A percentile compares a stretch with the other conserved stretches of the same genome.
Evolutionary conservation across 2,888 invertebrate genomes (phyloP).

Genomic region (Ceraclea dissimilis): DNA sequence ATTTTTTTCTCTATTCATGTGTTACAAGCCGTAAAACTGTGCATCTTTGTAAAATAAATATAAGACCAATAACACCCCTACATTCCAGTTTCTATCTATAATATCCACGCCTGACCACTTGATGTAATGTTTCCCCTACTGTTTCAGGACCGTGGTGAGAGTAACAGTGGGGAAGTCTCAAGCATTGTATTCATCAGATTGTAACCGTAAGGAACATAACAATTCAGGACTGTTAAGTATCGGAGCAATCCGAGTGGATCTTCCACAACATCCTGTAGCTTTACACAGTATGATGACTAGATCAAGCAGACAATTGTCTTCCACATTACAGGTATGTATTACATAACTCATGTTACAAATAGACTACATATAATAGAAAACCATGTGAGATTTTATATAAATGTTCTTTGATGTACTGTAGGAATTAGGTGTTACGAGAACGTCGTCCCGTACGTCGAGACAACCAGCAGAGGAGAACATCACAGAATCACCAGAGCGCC

Average conservation of each 20-base stretch:
- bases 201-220: slow-evolving; percentile 57
- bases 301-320: slow-evolving; percentile 86
- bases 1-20: too few relatives aligned
- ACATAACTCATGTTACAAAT: slow-evolving; percentile 1
- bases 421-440: slow-evolving; percentile 76
- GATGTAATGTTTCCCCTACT: too few relatives aligned
- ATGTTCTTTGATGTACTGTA: too few relatives aligned
- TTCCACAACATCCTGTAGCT: slow-evolving; percentile 97
- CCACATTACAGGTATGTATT: slow-evolving; percentile 68
- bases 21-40: too few relatives aligned
- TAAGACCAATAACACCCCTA: too few relatives aligned
- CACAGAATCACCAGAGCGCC: slow-evolving; percentile 32
- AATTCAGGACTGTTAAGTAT: slow-evolving; percentile 78
- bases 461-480: slow-evolving; percentile 56
- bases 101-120: too few relatives aligned
- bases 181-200: slow-evolving; percentile 78
- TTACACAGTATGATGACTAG: slow-evolving; percentile 97
- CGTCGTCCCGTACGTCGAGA: slow-evolving; percentile 62
- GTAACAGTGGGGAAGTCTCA: slow-evolving; percentile 89
- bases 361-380: background rate
- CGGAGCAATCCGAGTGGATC: slow-evolving; percentile 87
- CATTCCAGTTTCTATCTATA: too few relatives aligned
- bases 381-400: too few relatives aligned
- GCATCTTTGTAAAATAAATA: too few relatives aligned
- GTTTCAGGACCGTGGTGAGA: slow-evolving; percentile 78